Evolutionary conservation across 2,888 invertebrate species (phyloP).

Genomic region (Criorhina ranunculi): DNA sequence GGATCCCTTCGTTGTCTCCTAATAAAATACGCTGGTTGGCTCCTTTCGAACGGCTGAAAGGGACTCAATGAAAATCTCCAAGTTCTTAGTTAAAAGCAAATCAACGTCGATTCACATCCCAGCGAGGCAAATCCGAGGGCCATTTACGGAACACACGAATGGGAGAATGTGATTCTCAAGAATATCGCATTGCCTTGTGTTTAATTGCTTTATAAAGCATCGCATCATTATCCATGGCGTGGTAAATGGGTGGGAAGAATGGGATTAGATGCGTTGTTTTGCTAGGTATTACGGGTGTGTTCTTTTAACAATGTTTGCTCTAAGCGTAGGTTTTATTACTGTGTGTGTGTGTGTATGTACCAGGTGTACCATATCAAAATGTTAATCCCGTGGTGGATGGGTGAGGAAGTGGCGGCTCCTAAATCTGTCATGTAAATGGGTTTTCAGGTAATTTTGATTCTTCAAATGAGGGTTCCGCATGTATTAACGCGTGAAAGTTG

Average conservation of each 20-base stretch:
- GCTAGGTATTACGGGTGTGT: constrained; percentile 11
- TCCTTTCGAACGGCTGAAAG: constrained; percentile 16
- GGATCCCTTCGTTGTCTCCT: constrained; percentile 33
- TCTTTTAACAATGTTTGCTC: constrained; percentile 26
- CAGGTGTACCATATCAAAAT: constrained; percentile 46
- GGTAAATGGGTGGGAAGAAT: constrained; percentile 51
- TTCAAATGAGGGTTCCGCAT: constrained; percentile 13
- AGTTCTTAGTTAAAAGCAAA: constrained; percentile 37
- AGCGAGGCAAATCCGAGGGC: constrained; percentile 22
- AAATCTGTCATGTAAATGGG: constrained; percentile 41
- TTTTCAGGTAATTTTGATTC: constrained; percentile 51
- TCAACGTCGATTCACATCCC: constrained; percentile 35
- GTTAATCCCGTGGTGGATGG: constrained; percentile 16
- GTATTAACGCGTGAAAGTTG: constrained; percentile 50
- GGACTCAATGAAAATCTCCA: constrained; percentile 9
- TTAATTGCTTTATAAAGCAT: constrained; percentile 70
- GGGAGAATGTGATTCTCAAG: constrained; percentile 46
- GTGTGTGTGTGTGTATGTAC: constrained; percentile 14
- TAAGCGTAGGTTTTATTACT: constrained; percentile 36
- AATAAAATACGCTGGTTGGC: constrained; percentile 50
- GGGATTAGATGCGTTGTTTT: constrained; percentile 40
- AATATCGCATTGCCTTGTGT: constrained; percentile 51
- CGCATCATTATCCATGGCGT: constrained; percentile 52
- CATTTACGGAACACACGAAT: constrained; percentile 59
- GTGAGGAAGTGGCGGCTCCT: constrained; percentile 8